These are phyloP conservation scores for Drosophila bocki DNA, from an alignment of 1,140 invertebrate species.

Conservation along the genomic window DNA sequence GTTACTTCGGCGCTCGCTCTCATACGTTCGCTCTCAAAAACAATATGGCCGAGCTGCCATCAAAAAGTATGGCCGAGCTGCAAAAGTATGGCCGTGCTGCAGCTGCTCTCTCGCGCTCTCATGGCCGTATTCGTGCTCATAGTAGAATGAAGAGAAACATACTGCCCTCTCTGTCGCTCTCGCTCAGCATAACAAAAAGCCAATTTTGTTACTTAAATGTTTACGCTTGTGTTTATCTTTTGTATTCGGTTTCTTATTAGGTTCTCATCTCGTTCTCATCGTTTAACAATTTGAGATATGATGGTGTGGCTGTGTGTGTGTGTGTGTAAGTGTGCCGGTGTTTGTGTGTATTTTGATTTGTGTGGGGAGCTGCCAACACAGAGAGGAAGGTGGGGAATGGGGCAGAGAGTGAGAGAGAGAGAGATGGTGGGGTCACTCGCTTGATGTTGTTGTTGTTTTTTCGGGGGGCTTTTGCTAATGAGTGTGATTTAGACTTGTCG, in stretches of 20 bases:
- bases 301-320: constrained; percentile 44
- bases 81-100: constrained; percentile 8
- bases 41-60: constrained; percentile 65
- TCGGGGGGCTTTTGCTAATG: constrained; percentile 77
- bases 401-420: constrained; percentile 45
- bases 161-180: constrained; percentile 21
- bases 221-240: constrained; percentile 85
- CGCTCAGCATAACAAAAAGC: constrained; percentile 80
- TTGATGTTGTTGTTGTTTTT: constrained; percentile 39
- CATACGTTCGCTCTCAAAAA: constrained; percentile 31
- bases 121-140: not conserved
- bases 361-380: constrained; percentile 13
- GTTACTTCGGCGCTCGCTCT: constrained; percentile 52
- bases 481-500: constrained; percentile 83
- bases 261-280: constrained; percentile 84
- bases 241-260: constrained; percentile 85
- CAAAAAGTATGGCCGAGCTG: constrained; percentile 2
- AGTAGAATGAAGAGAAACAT: not conserved
- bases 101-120: constrained; percentile 9
- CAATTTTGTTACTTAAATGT: constrained; percentile 85
- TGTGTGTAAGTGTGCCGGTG: constrained; percentile 27
- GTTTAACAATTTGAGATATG: constrained; percentile 84
- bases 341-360: constrained; percentile 47
- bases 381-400: not conserved
- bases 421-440: constrained; percentile 33